Evolutionary conservation across 2,113 vertebrate genomes (phyloP), one percentile per base, ranked within the genome.

Genomic region (Seriola rivoliana): DNA sequence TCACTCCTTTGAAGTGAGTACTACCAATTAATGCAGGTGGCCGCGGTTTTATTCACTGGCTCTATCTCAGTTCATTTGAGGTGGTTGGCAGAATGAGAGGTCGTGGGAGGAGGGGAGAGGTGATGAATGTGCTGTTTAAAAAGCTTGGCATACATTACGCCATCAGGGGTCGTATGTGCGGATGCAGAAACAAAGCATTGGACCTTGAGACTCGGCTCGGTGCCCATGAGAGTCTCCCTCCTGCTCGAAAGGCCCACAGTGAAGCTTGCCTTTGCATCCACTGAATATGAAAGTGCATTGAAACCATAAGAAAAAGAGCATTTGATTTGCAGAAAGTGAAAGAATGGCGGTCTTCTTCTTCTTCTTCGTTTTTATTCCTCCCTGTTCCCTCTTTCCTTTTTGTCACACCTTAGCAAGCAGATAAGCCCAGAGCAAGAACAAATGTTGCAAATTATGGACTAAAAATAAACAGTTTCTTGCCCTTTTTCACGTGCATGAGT

Each of bases 41-140:
- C 89, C 29, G 80, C 75, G 85, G 71, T 85, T 85, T 78, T 76
- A 59, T 88, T 92, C 82, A 16, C 84, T 12, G 60, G 63, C 84
- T 78, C 57, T 4, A 57, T 66, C 63, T 80, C 67, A 14, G 88
- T 89, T 82, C 71, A 58, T 72, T 25, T 29, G 42, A 80, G 87
- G 82, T 64, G 58, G 71, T 71, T 75, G 84, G 75, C 60, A 68
- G 80, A 80, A 81, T 16, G 74, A 65, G 83, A 88, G 91, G 85
- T 89, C 65, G 58, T 55, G 70, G 84, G 68, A 82, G 87, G 75
- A 71, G 70, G 80, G 65, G 80, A 78, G 71, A 76, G 89, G 82
- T 93, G 91, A 93, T 94, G 78, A 91, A 93, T 90, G 88, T 80
- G 77, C 73, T 79, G 71, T 85, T 88, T 85, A 48, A 84, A 88